Conservation (phyloP, 2,888 invertebrate genomes). For the Leuctra nigra region DNA sequence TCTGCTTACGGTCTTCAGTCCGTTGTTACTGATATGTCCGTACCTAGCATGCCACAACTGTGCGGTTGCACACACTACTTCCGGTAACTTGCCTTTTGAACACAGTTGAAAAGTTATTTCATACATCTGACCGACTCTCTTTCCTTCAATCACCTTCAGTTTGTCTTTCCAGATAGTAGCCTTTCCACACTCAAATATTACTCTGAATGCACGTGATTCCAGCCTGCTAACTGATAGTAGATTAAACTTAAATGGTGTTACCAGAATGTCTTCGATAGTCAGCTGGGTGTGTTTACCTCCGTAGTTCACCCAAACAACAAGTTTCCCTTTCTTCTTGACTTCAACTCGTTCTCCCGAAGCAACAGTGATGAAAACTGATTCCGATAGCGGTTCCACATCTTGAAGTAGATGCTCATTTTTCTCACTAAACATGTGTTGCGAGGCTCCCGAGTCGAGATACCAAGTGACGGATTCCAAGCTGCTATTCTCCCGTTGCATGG, state of each 20-base stretch:
- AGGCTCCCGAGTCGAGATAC: background rate
- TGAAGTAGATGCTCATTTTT: background rate
- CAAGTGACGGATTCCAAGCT: background rate
- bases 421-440: background rate
- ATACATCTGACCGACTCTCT: background rate
- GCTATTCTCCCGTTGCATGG: too few relatives aligned
- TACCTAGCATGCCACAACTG: background rate
- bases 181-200: background rate
- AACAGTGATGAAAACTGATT: background rate
- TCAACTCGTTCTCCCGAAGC: background rate
- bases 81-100: background rate
- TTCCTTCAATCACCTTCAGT: background rate
- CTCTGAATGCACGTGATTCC: background rate
- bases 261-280: background rate
- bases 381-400: background rate
- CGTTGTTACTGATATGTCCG: background rate
- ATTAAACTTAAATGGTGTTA: background rate
- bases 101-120: background rate
- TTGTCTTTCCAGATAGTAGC: background rate
- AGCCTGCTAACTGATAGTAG: background rate
- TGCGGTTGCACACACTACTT: background rate
- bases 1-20: background rate
- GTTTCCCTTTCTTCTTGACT: background rate
- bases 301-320: background rate
- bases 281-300: background rate